Conservation (phyloP, 2,113 vertebrate species). For the Halcyon senegalensis region DNA sequence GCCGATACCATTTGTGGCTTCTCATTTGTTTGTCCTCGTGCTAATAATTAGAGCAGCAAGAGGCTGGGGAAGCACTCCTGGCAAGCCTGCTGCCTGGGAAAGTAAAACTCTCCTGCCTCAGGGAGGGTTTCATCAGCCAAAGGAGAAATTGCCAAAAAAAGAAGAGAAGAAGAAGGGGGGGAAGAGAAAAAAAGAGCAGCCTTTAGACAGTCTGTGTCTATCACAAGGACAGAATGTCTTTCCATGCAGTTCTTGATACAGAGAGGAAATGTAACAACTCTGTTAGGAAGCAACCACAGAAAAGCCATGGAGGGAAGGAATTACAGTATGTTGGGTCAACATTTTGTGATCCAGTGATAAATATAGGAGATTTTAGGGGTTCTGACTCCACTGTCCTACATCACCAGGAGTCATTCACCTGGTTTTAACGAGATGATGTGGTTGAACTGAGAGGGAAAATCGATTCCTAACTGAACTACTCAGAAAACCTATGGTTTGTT, state of each 20-base stretch:
- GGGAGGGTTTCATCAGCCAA: conserved; percentile 44
- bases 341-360: neutral
- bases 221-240: conserved; percentile 24
- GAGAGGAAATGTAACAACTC: neutral
- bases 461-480: neutral
- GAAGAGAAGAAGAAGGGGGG: neutral
- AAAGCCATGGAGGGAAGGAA: neutral
- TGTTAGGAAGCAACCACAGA: neutral
- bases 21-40: conserved; percentile 8
- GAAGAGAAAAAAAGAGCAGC: neutral
- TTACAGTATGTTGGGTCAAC: neutral
- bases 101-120: conserved; percentile 12
- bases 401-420: neutral
- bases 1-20: neutral
- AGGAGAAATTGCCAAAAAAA: conserved; percentile 18
- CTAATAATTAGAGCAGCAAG: conserved; percentile 56
- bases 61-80: neutral
- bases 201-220: neutral
- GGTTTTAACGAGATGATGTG: neutral
- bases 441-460: neutral
- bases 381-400: neutral
- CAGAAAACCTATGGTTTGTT: neutral
- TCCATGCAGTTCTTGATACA: neutral
- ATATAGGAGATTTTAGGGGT: neutral
- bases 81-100: neutral